Percentiles rank a stretch among this genome's conserved stretches.
These are phyloP conservation scores for Phyllotreta cruciferae DNA, from an alignment of 2,888 invertebrate species.

Conservation along the genomic window DNA sequence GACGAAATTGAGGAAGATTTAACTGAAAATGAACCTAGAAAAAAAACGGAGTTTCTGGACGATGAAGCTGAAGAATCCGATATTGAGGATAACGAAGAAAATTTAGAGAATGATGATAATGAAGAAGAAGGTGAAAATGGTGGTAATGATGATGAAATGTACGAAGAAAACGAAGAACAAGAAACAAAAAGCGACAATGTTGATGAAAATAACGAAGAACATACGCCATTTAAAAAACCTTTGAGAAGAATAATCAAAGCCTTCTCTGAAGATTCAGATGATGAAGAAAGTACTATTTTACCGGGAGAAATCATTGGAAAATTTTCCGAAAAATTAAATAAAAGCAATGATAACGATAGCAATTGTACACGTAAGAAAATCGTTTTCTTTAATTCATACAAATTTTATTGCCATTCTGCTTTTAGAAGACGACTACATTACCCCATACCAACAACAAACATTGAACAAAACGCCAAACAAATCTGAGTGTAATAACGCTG, in stretches of 20 bases:
- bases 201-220: conserved; percentile 32
- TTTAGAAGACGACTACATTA: conserved; percentile 49
- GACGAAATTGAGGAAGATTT: conserved; percentile 47
- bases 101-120: conserved; percentile 42
- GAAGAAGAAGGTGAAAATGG: conserved; percentile 41
- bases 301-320: conserved; percentile 21
- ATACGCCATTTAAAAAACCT: conserved; percentile 40
- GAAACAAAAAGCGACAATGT: conserved; percentile 33
- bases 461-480: conserved; percentile 48
- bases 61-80: conserved; percentile 53
- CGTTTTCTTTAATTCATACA: neutral
- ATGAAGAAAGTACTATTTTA: conserved; percentile 44
- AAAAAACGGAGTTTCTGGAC: conserved; percentile 53
- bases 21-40: conserved; percentile 45
- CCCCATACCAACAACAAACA: conserved; percentile 51
- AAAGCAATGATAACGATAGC: conserved; percentile 16
- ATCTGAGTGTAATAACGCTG: conserved; percentile 44
- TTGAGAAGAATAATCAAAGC: conserved; percentile 53
- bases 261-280: conserved; percentile 54
- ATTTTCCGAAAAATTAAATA: conserved; percentile 24
- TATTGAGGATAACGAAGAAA: conserved; percentile 39
- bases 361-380: conserved; percentile 33
- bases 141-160: conserved; percentile 26
- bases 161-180: conserved; percentile 39
- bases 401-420: conserved; percentile 32